These are phyloP conservation scores for Nicator chloris DNA, from an alignment of 2,113 vertebrate genomes.

Conservation along the genomic window DNA sequence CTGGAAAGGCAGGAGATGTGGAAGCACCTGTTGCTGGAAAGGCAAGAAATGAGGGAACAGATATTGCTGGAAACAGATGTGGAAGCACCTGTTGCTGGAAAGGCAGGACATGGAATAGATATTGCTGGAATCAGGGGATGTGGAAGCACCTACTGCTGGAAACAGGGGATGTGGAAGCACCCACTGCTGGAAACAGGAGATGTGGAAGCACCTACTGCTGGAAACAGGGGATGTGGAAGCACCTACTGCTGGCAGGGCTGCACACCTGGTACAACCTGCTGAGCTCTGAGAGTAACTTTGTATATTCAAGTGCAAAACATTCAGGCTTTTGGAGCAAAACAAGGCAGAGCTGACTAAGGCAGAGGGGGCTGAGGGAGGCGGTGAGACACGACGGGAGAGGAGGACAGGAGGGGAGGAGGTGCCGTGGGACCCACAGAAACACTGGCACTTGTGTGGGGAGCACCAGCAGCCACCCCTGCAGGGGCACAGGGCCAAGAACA, in stretches of 20 bases:
- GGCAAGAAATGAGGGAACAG: not conserved
- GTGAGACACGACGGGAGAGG: not conserved
- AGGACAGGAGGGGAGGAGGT: not conserved
- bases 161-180: not conserved
- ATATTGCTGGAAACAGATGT: not conserved
- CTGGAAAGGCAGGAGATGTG: not conserved
- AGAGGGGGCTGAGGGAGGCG: not conserved
- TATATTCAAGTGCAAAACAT: constrained; percentile 7
- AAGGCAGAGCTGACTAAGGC: constrained; percentile 47
- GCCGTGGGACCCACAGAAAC: not conserved
- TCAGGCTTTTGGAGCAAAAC: not conserved
- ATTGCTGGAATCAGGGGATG: not conserved
- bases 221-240: not conserved
- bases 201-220: too few relatives aligned
- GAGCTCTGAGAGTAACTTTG: not conserved
- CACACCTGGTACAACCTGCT: not conserved
- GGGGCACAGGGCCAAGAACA: not conserved
- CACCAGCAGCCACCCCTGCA: accelerated
- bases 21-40: not conserved
- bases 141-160: not conserved
- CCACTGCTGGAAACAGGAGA: too few relatives aligned
- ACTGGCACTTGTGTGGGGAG: constrained; percentile 31
- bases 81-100: not conserved
- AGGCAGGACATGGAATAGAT: too few relatives aligned
- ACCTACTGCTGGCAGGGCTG: not conserved